Base-by-base conservation (phyloP, 2,113 vertebrate genomes). In the Pseudolaguvia tuberculata region DNA sequence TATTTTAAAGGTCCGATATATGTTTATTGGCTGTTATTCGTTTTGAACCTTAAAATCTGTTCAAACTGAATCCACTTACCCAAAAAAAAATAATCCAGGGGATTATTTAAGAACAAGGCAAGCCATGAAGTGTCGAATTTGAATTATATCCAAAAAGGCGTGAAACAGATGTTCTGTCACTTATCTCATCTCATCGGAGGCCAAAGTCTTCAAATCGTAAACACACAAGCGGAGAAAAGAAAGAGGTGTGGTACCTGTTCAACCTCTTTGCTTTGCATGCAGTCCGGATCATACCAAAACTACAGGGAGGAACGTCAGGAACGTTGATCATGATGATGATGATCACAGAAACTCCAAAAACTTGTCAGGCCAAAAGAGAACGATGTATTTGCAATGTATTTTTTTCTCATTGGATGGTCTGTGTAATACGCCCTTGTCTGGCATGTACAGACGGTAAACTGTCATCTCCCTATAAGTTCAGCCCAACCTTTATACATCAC, bases 161-260 rank as follows among this genome's bases (percentile, higher is more conserved):
- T 11, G 27, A 23, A 77, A 53, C 27, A 45, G 20, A 9, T 69
- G 29, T 39, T 53, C 58, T 56, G 39, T 42, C 63, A 56, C 70
- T 39, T 62, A 27, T 52, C 10, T 62, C 39, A 31, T 57, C 27
- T 63, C 17, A 47, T 31, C 8, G 27, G 4, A 53, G 66, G 47
- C 25, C 70, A 79, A 79, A 74, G 80, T 79, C 66, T 66, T 68
- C 59, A 72, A 68, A 67, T 70, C 52, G 55, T 1, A 61, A 15
- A 15, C 35, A 18, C 5, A 9, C 9, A 17, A 63, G 23, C 45
- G 13, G 23, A 39, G 48, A 1, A 51, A 51, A 2, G 9, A 65
- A 21, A 53, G 48, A 61, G 29, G 27, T 42, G 42, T 1, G 61
- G 31, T 7, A 62, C 56, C 31, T 48, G 58, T 55, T 21, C 0